Percentiles rank a stretch among this genome's conserved stretches.
Conservation (phyloP, 1,140 invertebrate species). For the Euborellia annulipes region DNA sequence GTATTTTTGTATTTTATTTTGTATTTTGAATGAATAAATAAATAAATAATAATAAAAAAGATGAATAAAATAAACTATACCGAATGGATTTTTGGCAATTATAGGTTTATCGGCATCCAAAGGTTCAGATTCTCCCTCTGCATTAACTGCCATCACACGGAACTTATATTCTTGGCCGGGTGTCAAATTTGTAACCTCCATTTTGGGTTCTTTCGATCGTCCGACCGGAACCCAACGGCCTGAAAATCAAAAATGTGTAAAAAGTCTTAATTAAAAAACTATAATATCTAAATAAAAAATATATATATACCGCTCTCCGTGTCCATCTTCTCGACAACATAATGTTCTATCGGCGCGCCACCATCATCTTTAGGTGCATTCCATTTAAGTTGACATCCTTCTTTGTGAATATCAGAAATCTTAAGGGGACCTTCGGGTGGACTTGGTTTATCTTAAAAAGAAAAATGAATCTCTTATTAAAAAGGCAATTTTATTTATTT, state of each 20-base stretch:
- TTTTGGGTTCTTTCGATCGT: conserved; percentile 61
- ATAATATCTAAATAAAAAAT: conserved; percentile 5
- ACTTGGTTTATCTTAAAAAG: conserved; percentile 52
- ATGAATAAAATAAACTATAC: conserved; percentile 33
- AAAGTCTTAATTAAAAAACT: conserved; percentile 4
- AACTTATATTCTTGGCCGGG: conserved; percentile 95
- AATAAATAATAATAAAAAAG: no score
- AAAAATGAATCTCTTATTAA: neutral
- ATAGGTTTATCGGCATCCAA: conserved; percentile 75
- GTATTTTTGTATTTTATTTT: no score
- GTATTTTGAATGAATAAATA: no score
- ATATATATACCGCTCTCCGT: conserved; percentile 42
- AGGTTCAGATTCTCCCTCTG: conserved; percentile 87
- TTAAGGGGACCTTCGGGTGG: conserved; percentile 85
- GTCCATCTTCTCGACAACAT: conserved; percentile 83
- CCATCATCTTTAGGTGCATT: conserved; percentile 84
- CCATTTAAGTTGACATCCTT: conserved; percentile 88
- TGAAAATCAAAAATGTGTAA: conserved; percentile 7
- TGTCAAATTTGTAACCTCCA: conserved; percentile 67
- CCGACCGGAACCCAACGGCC: conserved; percentile 71
- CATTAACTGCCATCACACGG: conserved; percentile 86
- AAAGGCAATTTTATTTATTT: no score
- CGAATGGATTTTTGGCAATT: conserved; percentile 95
- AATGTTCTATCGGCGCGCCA: conserved; percentile 78
- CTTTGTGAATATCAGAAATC: conserved; percentile 80